These are phyloP conservation scores for Portevinia maculata DNA, from an alignment of 2,888 invertebrate genomes.

Conservation along the genomic window DNA sequence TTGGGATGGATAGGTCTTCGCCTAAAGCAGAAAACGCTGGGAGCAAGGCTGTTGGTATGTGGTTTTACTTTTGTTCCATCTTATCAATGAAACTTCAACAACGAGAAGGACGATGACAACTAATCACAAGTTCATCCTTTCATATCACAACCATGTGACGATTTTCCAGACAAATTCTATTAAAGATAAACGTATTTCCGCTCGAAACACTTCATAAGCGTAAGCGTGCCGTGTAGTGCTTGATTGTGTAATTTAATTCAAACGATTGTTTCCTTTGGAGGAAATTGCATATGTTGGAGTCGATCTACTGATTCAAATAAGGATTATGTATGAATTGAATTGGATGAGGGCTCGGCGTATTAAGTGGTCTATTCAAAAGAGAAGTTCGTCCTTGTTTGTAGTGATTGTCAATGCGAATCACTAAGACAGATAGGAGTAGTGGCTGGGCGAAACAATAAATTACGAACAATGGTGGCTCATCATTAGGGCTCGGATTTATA, in stretches of 20 bases:
- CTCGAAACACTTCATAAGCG: constrained; percentile 31
- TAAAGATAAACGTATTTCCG: constrained; percentile 63
- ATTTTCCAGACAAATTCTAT: constrained; percentile 70
- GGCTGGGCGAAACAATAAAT: no score
- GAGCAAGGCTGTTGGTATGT: constrained; percentile 34
- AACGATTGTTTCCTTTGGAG: constrained; percentile 32
- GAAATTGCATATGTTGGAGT: constrained; percentile 48
- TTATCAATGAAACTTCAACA: constrained; percentile 37
- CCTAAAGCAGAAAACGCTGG: no score
- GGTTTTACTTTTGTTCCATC: constrained; percentile 59
- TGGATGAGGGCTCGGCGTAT: no score
- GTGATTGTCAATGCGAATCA: no score
- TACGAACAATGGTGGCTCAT: no score
- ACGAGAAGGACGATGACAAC: constrained; percentile 54
- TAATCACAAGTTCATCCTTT: constrained; percentile 68
- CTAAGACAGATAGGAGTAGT: no score
- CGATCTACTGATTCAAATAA: constrained; percentile 37
- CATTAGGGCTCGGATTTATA: no score
- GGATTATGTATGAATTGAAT: constrained; percentile 47
- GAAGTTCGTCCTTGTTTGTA: no score
- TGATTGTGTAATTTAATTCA: constrained; percentile 32
- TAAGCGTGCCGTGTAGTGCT: neutral
- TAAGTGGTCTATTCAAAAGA: no score
- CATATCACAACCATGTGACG: constrained; percentile 66
- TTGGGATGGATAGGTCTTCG: constrained; percentile 11